Evolutionary conservation across 1,140 invertebrate species (phyloP).

Genomic region (Drosophila sp.): DNA sequence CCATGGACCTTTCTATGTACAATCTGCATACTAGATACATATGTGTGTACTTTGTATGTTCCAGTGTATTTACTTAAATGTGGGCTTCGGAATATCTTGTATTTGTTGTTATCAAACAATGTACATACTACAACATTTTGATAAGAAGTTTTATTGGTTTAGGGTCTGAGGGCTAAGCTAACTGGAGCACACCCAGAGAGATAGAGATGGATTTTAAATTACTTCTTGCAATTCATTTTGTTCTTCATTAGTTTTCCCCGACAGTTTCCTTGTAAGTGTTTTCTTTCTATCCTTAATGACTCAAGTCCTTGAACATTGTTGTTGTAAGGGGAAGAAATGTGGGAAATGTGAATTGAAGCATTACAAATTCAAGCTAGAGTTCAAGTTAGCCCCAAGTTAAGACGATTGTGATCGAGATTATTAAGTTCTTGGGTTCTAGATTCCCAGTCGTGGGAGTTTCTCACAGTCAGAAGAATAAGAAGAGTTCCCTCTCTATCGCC

Average conservation of each 20-base stretch:
- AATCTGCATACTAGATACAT: too few relatives aligned
- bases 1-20: too few relatives aligned
- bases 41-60: too few relatives aligned
- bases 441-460: conserved; percentile 65
- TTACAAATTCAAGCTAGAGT: conserved; percentile 17
- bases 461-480: conserved; percentile 37
- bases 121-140: too few relatives aligned
- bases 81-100: too few relatives aligned
- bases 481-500: neutral
- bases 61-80: too few relatives aligned
- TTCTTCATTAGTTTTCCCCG: too few relatives aligned
- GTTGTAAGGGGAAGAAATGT: neutral
- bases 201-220: neutral
- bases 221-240: too few relatives aligned
- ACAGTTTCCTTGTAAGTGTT: too few relatives aligned
- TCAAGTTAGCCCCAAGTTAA: conserved; percentile 5
- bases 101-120: too few relatives aligned
- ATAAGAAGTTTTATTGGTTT: neutral
- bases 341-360: conserved; percentile 55
- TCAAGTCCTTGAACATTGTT: conserved; percentile 15
- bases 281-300: neutral
- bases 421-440: conserved; percentile 22
- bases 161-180: neutral
- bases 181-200: neutral
- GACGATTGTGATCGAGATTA: conserved; percentile 43